phyloP scores from a whole-genome alignment of 2,113 vertebrate species.

The Cynoglossus semilaevis region DNA sequence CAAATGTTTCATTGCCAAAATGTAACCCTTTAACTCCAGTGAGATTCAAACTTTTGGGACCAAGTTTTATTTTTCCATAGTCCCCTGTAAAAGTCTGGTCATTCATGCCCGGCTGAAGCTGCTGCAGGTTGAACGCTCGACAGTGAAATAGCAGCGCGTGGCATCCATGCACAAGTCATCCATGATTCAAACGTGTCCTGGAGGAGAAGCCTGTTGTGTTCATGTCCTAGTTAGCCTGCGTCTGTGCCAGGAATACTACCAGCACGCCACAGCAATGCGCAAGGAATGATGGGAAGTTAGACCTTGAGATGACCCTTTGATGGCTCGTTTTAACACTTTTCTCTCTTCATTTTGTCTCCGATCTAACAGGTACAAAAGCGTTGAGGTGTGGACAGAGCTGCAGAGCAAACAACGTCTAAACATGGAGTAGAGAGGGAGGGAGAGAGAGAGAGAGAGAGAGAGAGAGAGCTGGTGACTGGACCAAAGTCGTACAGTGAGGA shows the following conservation, averaged over 20 bases:
- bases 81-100: not conserved
- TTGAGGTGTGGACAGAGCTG: constrained; percentile 32
- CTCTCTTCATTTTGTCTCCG: constrained; percentile 30
- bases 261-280: constrained; percentile 6
- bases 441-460: not conserved
- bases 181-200: constrained; percentile 55
- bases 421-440: constrained; percentile 36
- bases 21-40: too few relatives aligned
- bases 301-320: constrained; percentile 23
- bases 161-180: constrained; percentile 39
- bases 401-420: constrained; percentile 5
- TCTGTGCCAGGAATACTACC: constrained; percentile 36
- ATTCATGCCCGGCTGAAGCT: constrained; percentile 1
- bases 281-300: constrained; percentile 30
- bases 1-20: too few relatives aligned
- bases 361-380: constrained; percentile 32
- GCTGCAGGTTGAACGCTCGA: constrained; percentile 16
- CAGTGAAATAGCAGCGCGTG: constrained; percentile 3
- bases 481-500: not conserved
- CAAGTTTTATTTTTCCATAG: too few relatives aligned
- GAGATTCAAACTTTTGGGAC: too few relatives aligned
- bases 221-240: constrained; percentile 50
- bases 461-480: not conserved
- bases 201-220: constrained; percentile 46
- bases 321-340: constrained; percentile 3